Percentiles rank a stretch among this genome's conserved stretches.
Conservation (phyloP, 2,113 vertebrate genomes). For the Chionomys nivalis region DNA sequence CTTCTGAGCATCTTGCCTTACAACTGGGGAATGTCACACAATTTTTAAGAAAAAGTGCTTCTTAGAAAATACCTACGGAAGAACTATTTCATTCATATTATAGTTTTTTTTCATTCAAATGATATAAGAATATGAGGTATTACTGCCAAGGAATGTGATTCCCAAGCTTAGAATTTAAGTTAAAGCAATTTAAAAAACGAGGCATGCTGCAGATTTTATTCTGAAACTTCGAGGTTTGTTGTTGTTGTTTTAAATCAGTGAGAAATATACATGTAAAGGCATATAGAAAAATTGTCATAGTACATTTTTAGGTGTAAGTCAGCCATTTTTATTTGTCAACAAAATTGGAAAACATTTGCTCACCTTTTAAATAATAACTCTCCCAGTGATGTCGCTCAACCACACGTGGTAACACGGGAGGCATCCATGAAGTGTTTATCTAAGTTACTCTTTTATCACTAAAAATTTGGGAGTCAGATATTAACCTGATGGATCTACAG, state of each 20-base stretch:
- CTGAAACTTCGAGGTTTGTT: neutral
- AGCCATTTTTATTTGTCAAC: slow-evolving; percentile 16
- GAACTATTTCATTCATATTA: slow-evolving; percentile 13
- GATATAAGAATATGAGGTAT: neutral
- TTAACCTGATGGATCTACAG: neutral
- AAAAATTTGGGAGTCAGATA: neutral
- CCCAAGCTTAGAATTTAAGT: neutral
- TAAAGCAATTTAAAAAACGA: neutral
- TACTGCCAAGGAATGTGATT: neutral
- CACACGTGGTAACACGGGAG: neutral
- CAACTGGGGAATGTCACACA: slow-evolving; percentile 81
- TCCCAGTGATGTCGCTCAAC: neutral
- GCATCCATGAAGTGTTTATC: neutral
- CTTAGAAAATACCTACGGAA: neutral
- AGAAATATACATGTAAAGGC: slow-evolving; percentile 2
- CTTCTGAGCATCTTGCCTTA: slow-evolving; percentile 86
- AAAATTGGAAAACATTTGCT: slow-evolving; percentile 6
- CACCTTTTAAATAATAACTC: slow-evolving; percentile 22
- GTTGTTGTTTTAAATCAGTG: neutral
- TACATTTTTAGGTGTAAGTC: neutral
- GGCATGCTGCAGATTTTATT: neutral
- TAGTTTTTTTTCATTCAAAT: slow-evolving; percentile 47
- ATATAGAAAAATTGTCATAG: neutral
- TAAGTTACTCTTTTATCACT: neutral
- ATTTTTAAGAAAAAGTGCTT: neutral